These are phyloP conservation scores for Procambarus clarkii DNA, from an alignment of 1,140 invertebrate species.

Conservation along the genomic window DNA sequence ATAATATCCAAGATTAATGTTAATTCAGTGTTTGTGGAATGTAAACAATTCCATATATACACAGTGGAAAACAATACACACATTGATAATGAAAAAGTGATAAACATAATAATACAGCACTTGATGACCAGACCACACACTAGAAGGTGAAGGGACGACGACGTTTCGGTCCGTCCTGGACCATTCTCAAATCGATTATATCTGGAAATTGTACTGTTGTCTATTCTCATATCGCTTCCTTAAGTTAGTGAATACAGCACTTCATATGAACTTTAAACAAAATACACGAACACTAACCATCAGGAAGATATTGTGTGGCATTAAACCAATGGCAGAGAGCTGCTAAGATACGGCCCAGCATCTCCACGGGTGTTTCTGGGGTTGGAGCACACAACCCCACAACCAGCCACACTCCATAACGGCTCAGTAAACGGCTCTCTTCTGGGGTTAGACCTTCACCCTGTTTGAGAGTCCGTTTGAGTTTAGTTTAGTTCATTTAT, in stretches of 20 bases:
- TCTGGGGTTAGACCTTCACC: constrained; percentile 75
- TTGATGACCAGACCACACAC: no score
- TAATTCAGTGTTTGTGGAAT: no score
- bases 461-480: neutral
- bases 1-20: no score
- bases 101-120: neutral
- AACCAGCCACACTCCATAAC: constrained; percentile 97
- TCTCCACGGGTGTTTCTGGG: constrained; percentile 82
- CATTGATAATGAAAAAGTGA: neutral
- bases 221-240: no score
- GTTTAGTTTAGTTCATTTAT: no score
- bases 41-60: no score
- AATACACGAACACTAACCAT: constrained; percentile 81
- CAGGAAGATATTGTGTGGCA: constrained; percentile 95
- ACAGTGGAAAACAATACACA: no score
- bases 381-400: constrained; percentile 94
- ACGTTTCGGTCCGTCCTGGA: no score
- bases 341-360: constrained; percentile 86
- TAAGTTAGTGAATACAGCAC: neutral
- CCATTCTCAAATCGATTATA: no score
- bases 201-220: no score
- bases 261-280: neutral
- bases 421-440: constrained; percentile 92
- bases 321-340: constrained; percentile 99
- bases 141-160: no score